Base-by-base conservation (phyloP, 2,888 invertebrate genomes). In the Antheraea yamamai region DNA sequence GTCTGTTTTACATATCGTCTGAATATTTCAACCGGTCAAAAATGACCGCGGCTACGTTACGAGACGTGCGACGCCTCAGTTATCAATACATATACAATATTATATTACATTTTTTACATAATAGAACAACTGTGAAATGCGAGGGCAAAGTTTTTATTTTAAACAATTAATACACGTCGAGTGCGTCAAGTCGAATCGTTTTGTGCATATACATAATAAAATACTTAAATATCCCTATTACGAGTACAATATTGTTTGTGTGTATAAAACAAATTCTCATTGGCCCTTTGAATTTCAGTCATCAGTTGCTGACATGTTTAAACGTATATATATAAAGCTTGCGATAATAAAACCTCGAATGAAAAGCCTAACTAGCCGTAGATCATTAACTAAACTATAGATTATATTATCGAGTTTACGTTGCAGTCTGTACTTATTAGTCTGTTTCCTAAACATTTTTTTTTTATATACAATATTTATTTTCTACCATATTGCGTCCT, bases 401-500 rank as follows among this genome's bases (percentile, higher is more conserved):
- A 89, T 89, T 89, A 66, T 30, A 66, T 66, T 66, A 90, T 89
- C 90, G 91, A 92, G 93, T 92, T 91, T 90, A 88, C 86, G 82
- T 91, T 87, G 91, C 94, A 93, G 94, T 94, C 94, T 91, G 64
- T 92, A 91, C 91, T 88, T 88, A 88, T 89, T 91, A 91, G 89
- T 92, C 90, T 86, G 89, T 90, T 89, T 87, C 90, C 92, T 92
- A 93, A 90, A 82, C 3, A 18, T 76, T 66, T 64, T 66, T 39
- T 77, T 86, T 90, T 88, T 94, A 95, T 94, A 87, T 95, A 95
- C 94, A 95, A 92, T 93, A 94, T 95, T 94, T 94, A 95, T 94
- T 94, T 92, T 89, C 95, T 95, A 95, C 91, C 95, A 94, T 95
- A 95, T 95, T 95, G 95, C 95, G 95, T 95, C 90, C 93, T 91